Base-by-base conservation (phyloP, 2,888 invertebrate species). In the Mesopsocus fuscifrons region DNA sequence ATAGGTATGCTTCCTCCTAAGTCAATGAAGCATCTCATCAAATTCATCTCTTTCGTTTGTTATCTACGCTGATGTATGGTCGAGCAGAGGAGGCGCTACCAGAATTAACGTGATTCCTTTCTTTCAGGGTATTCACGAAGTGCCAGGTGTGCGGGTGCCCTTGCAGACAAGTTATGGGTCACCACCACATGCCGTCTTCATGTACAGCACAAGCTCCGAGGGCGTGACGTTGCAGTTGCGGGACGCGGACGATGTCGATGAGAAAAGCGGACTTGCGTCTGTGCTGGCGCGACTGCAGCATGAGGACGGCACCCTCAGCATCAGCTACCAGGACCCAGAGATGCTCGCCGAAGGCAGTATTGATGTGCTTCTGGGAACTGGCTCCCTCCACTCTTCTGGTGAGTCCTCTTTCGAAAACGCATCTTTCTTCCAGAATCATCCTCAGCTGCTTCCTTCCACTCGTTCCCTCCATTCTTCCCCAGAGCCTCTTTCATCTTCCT, bases 261-360 rank as follows among this genome's bases (percentile, higher is more conserved):
- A 63, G 52, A 54, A 59, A 47, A 57, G 57, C 46, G 61, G 62
- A 49, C 52, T 64, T 50, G 65, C 64, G 32, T 62, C 64, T 43
- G 62, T 65, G 58, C 54, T 65, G 52, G 55, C 55, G n/a, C 48
- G 54, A 34, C 57, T 64, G 47, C 57, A 71, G 47, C 67, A 68
- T 54, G 70, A 73, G 52, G 77, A 77, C 52, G 69, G 77, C 52
- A 69, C 70, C 45, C 69, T 79, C 48, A 75, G 76, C 52, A 72
- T 75, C 55, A 74, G 78, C 50, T 78, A 78, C 62, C 76, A 77
- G 57, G 79, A 80, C 62, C 72, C 77, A 21, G 78, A 78, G 55
- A 71, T 79, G 57, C 65, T 80, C 45, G 75, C 77, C 40, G 79
- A 79, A 59, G 54, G 53, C 22, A 51, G 50, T 34, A 52, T 54